A percentile compares a stretch with the other conserved stretches of the same genome.
Conservation (phyloP, 2,888 invertebrate species). For the Stenodera caucasica region DNA sequence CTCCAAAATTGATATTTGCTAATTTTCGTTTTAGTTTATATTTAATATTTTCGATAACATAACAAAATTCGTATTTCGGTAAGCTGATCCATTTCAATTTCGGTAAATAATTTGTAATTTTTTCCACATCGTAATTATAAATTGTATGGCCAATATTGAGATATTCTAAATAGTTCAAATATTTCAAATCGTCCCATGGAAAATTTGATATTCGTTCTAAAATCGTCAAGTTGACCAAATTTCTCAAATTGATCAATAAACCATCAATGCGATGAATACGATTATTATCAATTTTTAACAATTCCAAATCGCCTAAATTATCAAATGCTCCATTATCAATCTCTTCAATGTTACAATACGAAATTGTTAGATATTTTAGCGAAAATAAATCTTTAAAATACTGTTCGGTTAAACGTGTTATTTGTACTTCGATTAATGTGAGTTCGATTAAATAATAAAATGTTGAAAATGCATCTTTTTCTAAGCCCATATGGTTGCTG, state of each 20-base stretch:
- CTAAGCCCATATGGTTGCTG: background rate
- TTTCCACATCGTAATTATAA: background rate
- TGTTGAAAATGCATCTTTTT: conserved; percentile 11
- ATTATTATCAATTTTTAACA: background rate
- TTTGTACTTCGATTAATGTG: background rate
- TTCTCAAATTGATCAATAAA: background rate
- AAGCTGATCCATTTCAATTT: conserved; percentile 10
- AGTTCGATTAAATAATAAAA: conserved; percentile 6
- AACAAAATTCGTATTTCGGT: conserved; percentile 8
- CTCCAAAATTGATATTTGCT: background rate
- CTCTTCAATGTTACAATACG: conserved; percentile 8
- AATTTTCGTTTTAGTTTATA: background rate
- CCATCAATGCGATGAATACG: background rate
- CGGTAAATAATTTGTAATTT: background rate
- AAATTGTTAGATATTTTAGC: background rate
- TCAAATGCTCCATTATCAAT: conserved; percentile 10
- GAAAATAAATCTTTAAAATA: conserved; percentile 2
- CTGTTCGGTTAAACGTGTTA: conserved; percentile 7
- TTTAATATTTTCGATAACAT: background rate
- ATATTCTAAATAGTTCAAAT: conserved; percentile 1
- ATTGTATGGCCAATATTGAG: conserved; percentile 3
- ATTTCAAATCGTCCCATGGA: conserved; percentile 9
- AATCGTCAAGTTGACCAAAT: conserved; percentile 1
- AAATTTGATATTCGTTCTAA: background rate
- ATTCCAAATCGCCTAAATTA: conserved; percentile 7